Conservation (phyloP, 2,797 vertebrate genomes). For the Diglossa cyanea region DNA sequence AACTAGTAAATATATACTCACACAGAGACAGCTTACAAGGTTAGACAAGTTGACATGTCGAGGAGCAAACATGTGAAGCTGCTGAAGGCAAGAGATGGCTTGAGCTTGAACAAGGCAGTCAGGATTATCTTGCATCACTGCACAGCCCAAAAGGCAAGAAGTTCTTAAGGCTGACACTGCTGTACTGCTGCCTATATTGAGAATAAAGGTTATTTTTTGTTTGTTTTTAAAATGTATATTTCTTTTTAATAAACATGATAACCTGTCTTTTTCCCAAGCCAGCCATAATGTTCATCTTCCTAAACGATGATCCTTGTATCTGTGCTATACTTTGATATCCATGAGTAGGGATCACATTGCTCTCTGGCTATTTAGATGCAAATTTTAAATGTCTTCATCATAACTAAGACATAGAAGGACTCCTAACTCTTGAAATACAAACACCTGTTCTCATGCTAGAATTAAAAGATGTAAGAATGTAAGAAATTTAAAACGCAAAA, state of each 20-base stretch:
- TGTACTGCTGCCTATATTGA: constrained; percentile 73
- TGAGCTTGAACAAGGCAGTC: constrained; percentile 89
- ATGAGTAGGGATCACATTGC: background rate
- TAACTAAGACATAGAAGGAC: background rate
- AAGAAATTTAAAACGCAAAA: background rate
- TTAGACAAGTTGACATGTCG: constrained; percentile 85
- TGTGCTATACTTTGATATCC: background rate
- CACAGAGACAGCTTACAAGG: constrained; percentile 89
- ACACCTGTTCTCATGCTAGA: background rate
- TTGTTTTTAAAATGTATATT: background rate
- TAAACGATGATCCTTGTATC: background rate
- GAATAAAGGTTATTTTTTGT: background rate
- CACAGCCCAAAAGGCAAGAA: constrained; percentile 86
- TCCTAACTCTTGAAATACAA: background rate
- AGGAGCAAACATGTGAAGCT: constrained; percentile 95
- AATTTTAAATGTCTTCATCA: background rate
- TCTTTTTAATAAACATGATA: background rate
- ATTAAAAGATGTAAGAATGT: background rate
- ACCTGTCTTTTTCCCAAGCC: background rate
- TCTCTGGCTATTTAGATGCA: background rate
- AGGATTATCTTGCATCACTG: constrained; percentile 86
- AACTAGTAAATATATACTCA: constrained; percentile 75
- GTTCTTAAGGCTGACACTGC: constrained; percentile 78
- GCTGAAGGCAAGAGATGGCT: constrained; percentile 90
- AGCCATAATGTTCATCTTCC: background rate